These are phyloP conservation scores for Otocyon megalotis DNA, from an alignment of 2,113 vertebrate genomes.

Conservation along the genomic window DNA sequence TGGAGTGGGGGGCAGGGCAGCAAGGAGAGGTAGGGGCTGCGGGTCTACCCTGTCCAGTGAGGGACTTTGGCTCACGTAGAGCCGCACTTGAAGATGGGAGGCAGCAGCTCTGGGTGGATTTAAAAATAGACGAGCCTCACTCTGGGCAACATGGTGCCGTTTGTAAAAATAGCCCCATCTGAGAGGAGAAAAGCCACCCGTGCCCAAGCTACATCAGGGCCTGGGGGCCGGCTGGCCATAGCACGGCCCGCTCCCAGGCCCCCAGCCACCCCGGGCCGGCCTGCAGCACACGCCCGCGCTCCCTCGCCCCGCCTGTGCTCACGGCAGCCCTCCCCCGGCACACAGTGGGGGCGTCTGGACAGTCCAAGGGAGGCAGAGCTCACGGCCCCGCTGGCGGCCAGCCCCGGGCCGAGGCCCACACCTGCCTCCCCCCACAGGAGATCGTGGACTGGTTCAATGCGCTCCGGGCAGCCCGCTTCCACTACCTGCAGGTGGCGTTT, in stretches of 20 bases:
- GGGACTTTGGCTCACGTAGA: not conserved
- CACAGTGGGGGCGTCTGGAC: not conserved
- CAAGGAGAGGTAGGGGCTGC: not conserved
- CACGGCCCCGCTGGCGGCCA: not conserved
- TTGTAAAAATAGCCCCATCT: not conserved
- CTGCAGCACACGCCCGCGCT: not conserved
- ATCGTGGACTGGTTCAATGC: conserved; percentile 98
- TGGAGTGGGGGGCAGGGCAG: not conserved
- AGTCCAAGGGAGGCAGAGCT: not conserved
- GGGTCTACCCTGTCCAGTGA: not conserved
- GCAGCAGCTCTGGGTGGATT: not conserved
- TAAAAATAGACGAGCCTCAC: not conserved
- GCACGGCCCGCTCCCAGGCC: too few species aligned
- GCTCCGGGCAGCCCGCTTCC: conserved; percentile 95
- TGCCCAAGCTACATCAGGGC: fast-evolving
- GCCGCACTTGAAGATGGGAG: too few species aligned
- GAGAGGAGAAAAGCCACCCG: not conserved
- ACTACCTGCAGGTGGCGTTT: conserved; percentile 98
- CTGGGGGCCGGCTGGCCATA: not conserved
- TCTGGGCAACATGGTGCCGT: not conserved
- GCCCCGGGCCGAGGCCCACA: not conserved
- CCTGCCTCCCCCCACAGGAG: conserved; percentile 86
- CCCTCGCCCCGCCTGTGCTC: not conserved
- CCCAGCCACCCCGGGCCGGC: not conserved
- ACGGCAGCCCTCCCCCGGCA: not conserved